phyloP scores from a whole-genome alignment of 2,888 invertebrate genomes.

The Lithosia quadra region DNA sequence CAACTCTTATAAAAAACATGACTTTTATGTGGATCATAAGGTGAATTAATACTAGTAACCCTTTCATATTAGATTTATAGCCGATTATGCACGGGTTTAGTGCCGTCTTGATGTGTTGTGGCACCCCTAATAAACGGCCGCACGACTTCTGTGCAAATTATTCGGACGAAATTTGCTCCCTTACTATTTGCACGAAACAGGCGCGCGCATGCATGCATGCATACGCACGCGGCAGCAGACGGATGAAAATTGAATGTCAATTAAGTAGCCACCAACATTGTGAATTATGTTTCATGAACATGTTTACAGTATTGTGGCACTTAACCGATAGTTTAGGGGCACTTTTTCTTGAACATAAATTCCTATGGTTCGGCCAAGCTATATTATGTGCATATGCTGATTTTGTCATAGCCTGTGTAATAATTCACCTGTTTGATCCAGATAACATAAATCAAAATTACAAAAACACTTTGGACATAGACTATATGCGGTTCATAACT shows the following conservation, averaged over 20 bases:
- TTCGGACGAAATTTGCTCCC: no score
- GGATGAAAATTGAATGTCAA: background rate
- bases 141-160: no score
- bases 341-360: background rate
- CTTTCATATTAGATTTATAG: background rate
- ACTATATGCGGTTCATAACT: constrained; percentile 36
- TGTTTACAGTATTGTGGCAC: no score
- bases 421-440: constrained; percentile 14
- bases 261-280: background rate
- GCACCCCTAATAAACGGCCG: no score
- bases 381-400: background rate
- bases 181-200: no score
- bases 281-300: no score
- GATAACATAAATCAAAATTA: constrained; percentile 10
- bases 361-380: background rate
- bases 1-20: constrained; percentile 28
- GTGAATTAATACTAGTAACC: background rate
- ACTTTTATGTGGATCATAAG: constrained; percentile 8
- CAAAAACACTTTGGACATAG: constrained; percentile 41
- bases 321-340: background rate
- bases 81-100: background rate
- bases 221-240: no score
- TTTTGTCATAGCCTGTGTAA: background rate
- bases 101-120: background rate
- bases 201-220: no score